Percentiles rank a stretch among this genome's conserved stretches.
These are phyloP conservation scores for Psittacula cyanocephala DNA, from an alignment of 2,113 vertebrate species.

Conservation along the genomic window DNA sequence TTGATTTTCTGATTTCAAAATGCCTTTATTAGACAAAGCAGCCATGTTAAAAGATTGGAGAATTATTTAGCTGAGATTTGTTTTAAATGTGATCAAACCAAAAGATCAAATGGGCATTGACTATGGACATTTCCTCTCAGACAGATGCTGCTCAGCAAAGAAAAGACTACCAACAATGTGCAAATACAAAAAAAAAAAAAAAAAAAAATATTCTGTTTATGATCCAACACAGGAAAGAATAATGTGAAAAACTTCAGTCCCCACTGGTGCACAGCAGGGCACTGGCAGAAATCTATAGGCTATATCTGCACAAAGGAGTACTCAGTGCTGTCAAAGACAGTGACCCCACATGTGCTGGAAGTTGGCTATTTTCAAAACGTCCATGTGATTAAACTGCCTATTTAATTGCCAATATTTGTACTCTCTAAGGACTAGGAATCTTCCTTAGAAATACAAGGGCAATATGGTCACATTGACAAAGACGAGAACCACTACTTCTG, in stretches of 20 bases:
- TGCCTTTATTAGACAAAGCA: background rate
- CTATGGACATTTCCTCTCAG: background rate
- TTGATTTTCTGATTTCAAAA: background rate
- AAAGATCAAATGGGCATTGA: background rate
- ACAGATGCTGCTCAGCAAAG: background rate
- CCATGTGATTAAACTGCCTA: background rate
- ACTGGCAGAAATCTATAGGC: background rate
- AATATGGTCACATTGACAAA: background rate
- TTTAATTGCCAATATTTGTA: background rate
- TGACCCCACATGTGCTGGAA: background rate
- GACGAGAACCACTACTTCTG: background rate
- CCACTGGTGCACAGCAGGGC: background rate
- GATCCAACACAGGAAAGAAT: background rate
- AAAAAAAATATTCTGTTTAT: background rate
- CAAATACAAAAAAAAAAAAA: background rate
- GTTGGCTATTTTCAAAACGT: background rate
- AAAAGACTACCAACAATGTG: background rate
- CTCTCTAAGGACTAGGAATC: background rate
- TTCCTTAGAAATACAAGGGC: background rate
- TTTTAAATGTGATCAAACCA: background rate
- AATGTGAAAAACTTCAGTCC: background rate
- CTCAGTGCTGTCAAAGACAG: background rate
- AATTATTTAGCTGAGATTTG: background rate
- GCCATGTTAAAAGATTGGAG: background rate
- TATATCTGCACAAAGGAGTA: background rate